Evolutionary conservation across 2,797 vertebrate species (phyloP).

Genomic region (Alfaro cultratus): DNA sequence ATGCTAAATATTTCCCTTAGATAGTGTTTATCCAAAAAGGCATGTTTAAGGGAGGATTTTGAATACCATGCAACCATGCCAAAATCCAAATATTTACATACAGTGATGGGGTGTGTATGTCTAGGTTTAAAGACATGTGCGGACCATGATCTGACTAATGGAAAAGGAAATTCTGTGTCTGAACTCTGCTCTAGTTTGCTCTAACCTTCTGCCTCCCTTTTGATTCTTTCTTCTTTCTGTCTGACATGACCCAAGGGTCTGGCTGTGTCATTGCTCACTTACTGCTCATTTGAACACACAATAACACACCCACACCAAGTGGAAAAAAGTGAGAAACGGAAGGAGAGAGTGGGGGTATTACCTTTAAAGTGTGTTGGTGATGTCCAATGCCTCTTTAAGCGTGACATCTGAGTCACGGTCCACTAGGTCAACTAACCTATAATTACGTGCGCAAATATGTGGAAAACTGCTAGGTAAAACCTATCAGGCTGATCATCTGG

Average conservation of each 20-base stretch:
- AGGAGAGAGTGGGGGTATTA: conserved; percentile 54
- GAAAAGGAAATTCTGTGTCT: conserved; percentile 58
- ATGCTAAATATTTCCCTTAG: conserved; percentile 59
- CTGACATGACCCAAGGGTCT: conserved; percentile 49
- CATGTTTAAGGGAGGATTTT: conserved; percentile 66
- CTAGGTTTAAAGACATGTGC: conserved; percentile 49
- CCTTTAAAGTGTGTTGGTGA: conserved; percentile 62
- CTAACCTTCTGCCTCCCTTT: conserved; percentile 41
- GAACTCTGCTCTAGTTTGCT: conserved; percentile 46
- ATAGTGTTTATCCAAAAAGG: conserved; percentile 64
- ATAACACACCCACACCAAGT: conserved; percentile 25
- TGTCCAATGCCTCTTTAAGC: conserved; percentile 58
- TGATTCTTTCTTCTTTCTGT: conserved; percentile 38
- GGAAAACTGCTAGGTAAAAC: conserved; percentile 68
- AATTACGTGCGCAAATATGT: conserved; percentile 77
- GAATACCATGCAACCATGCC: conserved; percentile 64
- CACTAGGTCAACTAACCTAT: conserved; percentile 66
- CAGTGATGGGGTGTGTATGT: conserved; percentile 60
- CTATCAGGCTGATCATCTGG: conserved; percentile 76
- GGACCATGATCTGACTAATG: conserved; percentile 51
- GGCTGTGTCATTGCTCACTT: conserved; percentile 50
- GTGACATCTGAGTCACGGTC: conserved; percentile 65
- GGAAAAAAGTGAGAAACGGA: conserved; percentile 50
- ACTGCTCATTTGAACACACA: conserved; percentile 50
- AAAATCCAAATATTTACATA: conserved; percentile 82